Evolutionary conservation across 2,113 vertebrate genomes (phyloP).

Genomic region (Xyrauchen texanus): DNA sequence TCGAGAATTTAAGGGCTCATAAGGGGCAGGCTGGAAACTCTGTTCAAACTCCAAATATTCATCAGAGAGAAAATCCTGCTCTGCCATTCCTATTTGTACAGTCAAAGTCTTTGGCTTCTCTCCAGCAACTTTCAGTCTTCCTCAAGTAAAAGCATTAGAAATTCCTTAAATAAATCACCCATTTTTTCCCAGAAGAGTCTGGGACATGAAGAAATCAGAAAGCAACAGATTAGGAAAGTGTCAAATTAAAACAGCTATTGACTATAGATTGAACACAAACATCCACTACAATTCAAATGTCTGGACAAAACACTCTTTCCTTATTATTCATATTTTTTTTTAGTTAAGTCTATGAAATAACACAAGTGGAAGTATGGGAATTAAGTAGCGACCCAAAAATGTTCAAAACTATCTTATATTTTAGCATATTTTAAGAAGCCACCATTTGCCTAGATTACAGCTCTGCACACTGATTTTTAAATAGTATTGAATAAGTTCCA

Average conservation of each 20-base stretch:
- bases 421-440: too few relatives aligned
- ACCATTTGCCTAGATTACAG: too few relatives aligned
- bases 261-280: background rate
- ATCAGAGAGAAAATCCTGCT: conserved; percentile 1
- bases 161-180: background rate
- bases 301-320: too few relatives aligned
- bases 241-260: too few relatives aligned
- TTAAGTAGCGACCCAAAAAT: too few relatives aligned
- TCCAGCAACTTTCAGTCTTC: background rate
- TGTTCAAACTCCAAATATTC: background rate
- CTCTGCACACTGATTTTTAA: too few relatives aligned
- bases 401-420: too few relatives aligned
- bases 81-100: background rate
- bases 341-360: too few relatives aligned
- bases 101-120: background rate
- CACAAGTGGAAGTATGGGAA: too few relatives aligned
- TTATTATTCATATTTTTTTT: too few relatives aligned
- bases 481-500: too few relatives aligned
- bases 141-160: background rate
- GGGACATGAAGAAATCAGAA: background rate
- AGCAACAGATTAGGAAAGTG: background rate
- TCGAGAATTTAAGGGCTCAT: background rate
- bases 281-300: too few relatives aligned
- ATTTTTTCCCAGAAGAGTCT: conserved; percentile 1
- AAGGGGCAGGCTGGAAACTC: background rate